These are phyloP conservation scores for Euclidia mi DNA, from an alignment of 2,888 invertebrate genomes.

Conservation along the genomic window DNA sequence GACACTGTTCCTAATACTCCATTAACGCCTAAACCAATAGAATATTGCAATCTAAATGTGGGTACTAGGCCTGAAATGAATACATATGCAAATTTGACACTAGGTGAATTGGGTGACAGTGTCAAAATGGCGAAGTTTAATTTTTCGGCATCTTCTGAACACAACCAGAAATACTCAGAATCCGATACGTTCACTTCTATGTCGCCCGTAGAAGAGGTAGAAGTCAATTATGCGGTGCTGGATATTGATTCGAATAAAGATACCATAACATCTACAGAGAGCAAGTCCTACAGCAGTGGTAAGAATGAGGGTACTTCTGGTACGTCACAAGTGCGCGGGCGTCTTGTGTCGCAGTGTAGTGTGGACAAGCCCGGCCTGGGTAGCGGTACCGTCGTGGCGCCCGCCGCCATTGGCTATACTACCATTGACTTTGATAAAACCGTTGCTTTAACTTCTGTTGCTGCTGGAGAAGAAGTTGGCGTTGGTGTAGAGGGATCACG, in stretches of 20 bases:
- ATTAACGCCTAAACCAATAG: constrained; percentile 78
- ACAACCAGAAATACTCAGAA: constrained; percentile 79
- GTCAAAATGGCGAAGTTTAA: constrained; percentile 64
- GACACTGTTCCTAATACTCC: constrained; percentile 77
- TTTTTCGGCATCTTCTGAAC: constrained; percentile 63
- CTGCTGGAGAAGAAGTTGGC: constrained; percentile 91
- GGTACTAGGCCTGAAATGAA: constrained; percentile 75
- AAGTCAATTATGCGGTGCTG: constrained; percentile 94
- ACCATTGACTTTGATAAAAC: constrained; percentile 98
- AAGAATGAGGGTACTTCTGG: constrained; percentile 76
- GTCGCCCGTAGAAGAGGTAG: constrained; percentile 80
- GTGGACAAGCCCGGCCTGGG: constrained; percentile 66
- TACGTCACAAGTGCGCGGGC: constrained; percentile 70
- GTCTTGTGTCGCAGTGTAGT: constrained; percentile 77
- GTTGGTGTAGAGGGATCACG: constrained; percentile 93
- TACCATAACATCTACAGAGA: constrained; percentile 71
- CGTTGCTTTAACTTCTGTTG: constrained; percentile 95
- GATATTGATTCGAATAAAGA: constrained; percentile 92
- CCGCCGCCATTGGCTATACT: constrained; percentile 93
- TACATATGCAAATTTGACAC: constrained; percentile 81
- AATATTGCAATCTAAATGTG: constrained; percentile 78
- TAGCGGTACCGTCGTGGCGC: constrained; percentile 87
- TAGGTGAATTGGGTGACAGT: constrained; percentile 76
- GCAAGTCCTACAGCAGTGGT: constrained; percentile 60
- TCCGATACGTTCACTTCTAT: constrained; percentile 83